Percentiles rank a stretch among this genome's conserved stretches.
These are phyloP conservation scores for Molossus molossus DNA, from an alignment of 2,797 vertebrate species.

Conservation along the genomic window DNA sequence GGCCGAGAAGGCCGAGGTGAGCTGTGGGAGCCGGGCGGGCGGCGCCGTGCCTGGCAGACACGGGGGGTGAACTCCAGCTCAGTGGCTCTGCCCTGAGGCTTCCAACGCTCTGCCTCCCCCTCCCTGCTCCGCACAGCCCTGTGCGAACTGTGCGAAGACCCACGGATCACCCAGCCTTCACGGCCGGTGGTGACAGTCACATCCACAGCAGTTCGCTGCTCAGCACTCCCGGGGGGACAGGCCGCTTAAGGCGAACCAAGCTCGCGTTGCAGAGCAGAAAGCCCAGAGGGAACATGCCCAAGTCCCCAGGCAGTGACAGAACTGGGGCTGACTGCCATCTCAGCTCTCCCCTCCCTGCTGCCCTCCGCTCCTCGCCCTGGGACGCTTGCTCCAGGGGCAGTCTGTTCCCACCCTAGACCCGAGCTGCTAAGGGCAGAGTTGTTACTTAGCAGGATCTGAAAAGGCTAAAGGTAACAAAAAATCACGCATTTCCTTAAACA, in stretches of 20 bases:
- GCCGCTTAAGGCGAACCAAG: not conserved
- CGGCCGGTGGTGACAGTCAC: not conserved
- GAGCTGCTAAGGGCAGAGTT: not conserved
- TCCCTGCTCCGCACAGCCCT: not conserved
- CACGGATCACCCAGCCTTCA: rapidly evolving
- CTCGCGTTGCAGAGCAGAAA: not conserved
- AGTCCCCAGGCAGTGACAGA: not conserved
- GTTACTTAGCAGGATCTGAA: constrained; percentile 3
- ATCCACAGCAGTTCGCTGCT: rapidly evolving
- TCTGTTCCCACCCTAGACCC: not conserved
- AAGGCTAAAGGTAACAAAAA: constrained; percentile 24
- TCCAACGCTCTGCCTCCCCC: not conserved
- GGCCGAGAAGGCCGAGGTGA: not conserved
- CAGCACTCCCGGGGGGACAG: not conserved
- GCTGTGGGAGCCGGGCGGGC: not conserved
- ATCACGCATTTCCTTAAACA: not conserved
- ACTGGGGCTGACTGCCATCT: not conserved
- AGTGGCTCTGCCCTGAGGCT: not conserved
- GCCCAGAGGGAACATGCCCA: not conserved
- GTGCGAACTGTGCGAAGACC: rapidly evolving
- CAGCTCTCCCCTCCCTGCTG: not conserved
- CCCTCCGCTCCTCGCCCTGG: not conserved
- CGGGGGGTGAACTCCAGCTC: not conserved
- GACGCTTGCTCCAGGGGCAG: not conserved
- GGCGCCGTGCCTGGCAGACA: not conserved